Evolutionary conservation across 2,888 invertebrate species (phyloP).

Genomic region (Nysson spinosus): DNA sequence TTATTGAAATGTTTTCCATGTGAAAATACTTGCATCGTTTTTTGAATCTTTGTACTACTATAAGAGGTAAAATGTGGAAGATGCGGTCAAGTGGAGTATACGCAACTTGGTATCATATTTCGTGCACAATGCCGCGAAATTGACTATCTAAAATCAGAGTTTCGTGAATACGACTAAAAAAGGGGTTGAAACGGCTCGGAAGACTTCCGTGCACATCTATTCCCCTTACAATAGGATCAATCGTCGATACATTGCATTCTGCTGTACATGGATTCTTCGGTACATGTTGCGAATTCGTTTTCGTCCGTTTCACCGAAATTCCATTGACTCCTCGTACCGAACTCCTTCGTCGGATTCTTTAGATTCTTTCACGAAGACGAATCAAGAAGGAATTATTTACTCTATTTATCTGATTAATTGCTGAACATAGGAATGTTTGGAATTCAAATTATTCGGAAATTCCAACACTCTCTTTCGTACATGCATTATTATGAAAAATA

Average conservation of each 20-base stretch:
- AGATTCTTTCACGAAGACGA: not conserved
- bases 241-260: not conserved
- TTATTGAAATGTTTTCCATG: too few species aligned
- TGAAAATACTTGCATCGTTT: too few species aligned
- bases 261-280: not conserved
- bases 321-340: not conserved
- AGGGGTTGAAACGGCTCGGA: not conserved
- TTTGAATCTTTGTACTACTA: too few species aligned
- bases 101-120: slow-evolving; percentile 40
- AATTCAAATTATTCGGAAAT: too few species aligned
- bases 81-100: not conserved
- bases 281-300: slow-evolving; percentile 6
- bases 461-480: too few species aligned
- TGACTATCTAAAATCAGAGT: slow-evolving; percentile 43
- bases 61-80: too few species aligned
- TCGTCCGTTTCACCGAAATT: slow-evolving; percentile 1
- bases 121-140: slow-evolving; percentile 44
- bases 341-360: not conserved
- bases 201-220: not conserved
- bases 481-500: too few species aligned
- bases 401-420: too few species aligned
- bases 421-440: too few species aligned
- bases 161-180: slow-evolving; percentile 20
- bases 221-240: slow-evolving; percentile 3
- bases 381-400: not conserved